Evolutionary conservation across 2,113 vertebrate genomes (phyloP), one percentile per base, ranked within the genome.

Genomic region (Clarias batrachus): DNA sequence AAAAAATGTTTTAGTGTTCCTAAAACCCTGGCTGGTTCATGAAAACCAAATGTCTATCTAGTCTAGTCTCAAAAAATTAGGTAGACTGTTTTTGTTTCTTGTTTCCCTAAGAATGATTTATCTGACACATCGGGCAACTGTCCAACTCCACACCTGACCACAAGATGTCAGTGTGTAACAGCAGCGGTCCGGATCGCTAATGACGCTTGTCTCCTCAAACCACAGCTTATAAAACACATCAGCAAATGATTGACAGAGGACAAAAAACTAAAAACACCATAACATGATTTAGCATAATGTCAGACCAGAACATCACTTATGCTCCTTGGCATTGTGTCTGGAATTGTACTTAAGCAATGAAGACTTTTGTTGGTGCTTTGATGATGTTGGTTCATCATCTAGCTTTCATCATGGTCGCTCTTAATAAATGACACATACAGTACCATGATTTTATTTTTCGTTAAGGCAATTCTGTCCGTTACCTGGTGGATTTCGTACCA

Each of bases 401-500:
- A 60, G 6, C 33, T 62, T 59, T 48, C 13, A 82, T 54, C 74
- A 27, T 56, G 25, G 21, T 16, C 16, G 8, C 48, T 14, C 21
- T 54, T 56, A 27, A n/a, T 48, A 76, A 12, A 14, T 1, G 41
- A 41, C 41, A 41, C 41, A 41, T 7, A 41, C 4, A 6, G 17
- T 48, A 25, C 71, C 9, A 11, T 74, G 37, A 54, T 1, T 41
- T 41, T 41, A 41, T 54, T 54, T n/a, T 19, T 30, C 30, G 30
- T 1, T 57, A 57, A 78, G 0, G n/a, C 25, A 77, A 3, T 77
- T 54, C 25, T 11, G 21, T 14, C 25, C 4, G 62, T 0, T 80
- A 97, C 96, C 96, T 97, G 96, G 91, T 97, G 96, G 62, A 97
- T 95, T 91, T 97, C 96, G 0, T 96, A 95, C 96, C 96, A 97